Conservation (phyloP, 2,113 vertebrate species). For the Mustelus asterias region DNA sequence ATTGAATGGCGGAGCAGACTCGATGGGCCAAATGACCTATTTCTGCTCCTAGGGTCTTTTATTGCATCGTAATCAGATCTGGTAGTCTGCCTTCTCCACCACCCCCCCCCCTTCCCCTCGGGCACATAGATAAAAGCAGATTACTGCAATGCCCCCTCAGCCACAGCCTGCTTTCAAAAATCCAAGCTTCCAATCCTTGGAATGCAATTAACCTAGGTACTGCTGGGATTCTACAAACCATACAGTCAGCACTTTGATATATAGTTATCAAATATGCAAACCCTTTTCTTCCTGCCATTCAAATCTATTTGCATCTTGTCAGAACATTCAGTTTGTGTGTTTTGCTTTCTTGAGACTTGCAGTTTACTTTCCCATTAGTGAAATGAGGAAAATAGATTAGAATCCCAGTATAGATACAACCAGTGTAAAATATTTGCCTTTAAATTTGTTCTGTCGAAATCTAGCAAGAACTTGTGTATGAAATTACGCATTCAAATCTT, state of each 20-base stretch:
- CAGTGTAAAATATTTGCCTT: neutral
- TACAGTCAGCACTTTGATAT: neutral
- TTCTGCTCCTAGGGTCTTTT: no score
- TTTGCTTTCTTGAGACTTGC: neutral
- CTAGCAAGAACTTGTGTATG: neutral
- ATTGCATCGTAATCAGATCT: neutral
- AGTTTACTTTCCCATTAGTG: neutral
- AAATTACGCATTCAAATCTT: conserved; percentile 39
- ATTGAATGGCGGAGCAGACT: no score
- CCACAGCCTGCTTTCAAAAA: neutral
- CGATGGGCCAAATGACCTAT: no score
- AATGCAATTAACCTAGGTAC: neutral
- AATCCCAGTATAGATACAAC: neutral
- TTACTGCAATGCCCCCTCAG: no score
- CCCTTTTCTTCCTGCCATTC: neutral
- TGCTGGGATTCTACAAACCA: neutral
- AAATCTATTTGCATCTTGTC: neutral
- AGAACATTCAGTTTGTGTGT: neutral
- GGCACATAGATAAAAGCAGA: no score
- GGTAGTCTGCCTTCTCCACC: neutral
- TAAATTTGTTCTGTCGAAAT: neutral
- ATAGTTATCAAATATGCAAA: neutral
- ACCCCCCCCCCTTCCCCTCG: no score
- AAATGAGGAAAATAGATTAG: neutral
- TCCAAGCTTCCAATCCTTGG: neutral